These are phyloP conservation scores for Pachliopta kotzebuea DNA, from an alignment of 2,888 invertebrate genomes.

Conservation along the genomic window DNA sequence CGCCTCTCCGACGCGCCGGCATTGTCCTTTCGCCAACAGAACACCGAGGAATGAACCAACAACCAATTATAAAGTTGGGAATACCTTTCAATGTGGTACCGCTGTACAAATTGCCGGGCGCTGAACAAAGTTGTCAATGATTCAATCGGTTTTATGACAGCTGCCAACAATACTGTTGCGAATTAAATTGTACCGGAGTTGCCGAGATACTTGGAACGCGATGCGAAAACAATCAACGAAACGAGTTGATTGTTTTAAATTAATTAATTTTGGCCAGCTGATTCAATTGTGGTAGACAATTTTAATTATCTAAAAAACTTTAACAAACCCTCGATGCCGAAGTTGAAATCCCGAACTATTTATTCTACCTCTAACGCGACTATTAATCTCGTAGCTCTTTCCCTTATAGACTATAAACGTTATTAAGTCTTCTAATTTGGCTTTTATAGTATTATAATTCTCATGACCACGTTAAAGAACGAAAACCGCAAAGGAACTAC, in stretches of 20 bases:
- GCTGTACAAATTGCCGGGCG: constrained; percentile 37
- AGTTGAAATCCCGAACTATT: no score
- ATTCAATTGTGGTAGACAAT: neutral
- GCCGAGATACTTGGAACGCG: constrained; percentile 16
- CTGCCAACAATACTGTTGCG: constrained; percentile 27
- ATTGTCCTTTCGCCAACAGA: constrained; percentile 25
- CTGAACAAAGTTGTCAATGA: constrained; percentile 35
- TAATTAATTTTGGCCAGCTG: constrained; percentile 20
- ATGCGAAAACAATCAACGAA: neutral
- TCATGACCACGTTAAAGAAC: neutral
- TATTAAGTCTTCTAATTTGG: neutral
- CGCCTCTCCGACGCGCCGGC: constrained; percentile 19
- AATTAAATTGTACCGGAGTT: constrained; percentile 17
- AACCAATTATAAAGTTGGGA: constrained; percentile 59
- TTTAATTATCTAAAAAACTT: no score
- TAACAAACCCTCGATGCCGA: no score
- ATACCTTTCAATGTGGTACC: constrained; percentile 39
- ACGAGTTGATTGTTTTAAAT: constrained; percentile 15
- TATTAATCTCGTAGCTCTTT: no score
- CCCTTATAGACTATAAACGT: no score
- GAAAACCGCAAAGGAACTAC: constrained; percentile 21
- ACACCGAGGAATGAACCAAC: constrained; percentile 32
- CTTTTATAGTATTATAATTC: constrained; percentile 1
- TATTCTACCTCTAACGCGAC: no score
- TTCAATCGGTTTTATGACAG: constrained; percentile 35